Evolutionary conservation across 2,797 vertebrate genomes (phyloP).

Genomic region (Smutsia gigantea): DNA sequence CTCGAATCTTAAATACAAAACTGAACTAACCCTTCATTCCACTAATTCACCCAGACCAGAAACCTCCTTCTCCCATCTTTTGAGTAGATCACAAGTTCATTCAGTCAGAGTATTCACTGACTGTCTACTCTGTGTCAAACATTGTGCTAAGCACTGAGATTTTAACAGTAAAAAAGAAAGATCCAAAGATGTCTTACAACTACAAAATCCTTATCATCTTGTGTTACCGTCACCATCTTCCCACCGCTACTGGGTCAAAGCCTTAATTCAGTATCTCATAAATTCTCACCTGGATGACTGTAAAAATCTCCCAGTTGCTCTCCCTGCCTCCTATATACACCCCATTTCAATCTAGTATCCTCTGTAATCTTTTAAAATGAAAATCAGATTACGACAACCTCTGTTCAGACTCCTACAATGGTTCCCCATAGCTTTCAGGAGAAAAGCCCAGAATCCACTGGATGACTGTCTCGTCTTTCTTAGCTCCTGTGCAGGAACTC

Average conservation of each 20-base stretch:
- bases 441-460: background rate
- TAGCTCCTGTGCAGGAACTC: background rate
- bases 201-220: background rate
- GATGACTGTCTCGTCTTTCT: background rate
- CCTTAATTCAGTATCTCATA: background rate
- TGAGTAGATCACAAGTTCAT: background rate
- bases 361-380: conserved; percentile 24
- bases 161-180: background rate
- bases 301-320: background rate
- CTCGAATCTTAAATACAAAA: background rate
- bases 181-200: background rate
- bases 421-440: background rate
- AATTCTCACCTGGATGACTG: background rate
- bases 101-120: background rate
- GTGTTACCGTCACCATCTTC: background rate
- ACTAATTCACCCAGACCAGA: background rate
- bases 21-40: background rate
- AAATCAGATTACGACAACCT: background rate
- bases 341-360: background rate
- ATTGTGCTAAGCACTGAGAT: background rate
- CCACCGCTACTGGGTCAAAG: background rate
- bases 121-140: conserved; percentile 5
- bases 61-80: background rate
- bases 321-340: background rate
- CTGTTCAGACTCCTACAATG: background rate